Conservation (phyloP, 2,888 invertebrate species). For the Nowickia ferox region DNA sequence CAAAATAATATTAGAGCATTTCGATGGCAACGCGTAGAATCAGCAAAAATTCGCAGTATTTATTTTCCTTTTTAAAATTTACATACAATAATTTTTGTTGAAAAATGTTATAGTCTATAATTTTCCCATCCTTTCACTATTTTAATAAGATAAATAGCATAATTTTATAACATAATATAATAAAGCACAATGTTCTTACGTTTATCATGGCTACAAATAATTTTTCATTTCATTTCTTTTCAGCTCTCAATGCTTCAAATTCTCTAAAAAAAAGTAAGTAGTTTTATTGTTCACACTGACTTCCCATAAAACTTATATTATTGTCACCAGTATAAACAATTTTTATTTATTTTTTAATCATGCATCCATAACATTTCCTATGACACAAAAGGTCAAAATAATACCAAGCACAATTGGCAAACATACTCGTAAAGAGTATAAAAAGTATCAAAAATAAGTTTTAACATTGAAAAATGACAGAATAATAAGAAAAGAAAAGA, state of each 20-base stretch:
- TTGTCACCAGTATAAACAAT: slow-evolving; percentile 55
- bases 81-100: background rate
- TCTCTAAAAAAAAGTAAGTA: slow-evolving; percentile 41
- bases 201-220: slow-evolving; percentile 47
- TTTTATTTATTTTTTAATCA: background rate
- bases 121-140: background rate
- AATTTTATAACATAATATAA: background rate
- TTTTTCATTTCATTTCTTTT: background rate
- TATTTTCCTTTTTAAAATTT: background rate
- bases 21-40: no score
- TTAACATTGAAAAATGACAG: slow-evolving; percentile 46
- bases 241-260: slow-evolving; percentile 19
- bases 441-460: slow-evolving; percentile 33
- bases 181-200: slow-evolving; percentile 26
- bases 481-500: slow-evolving; percentile 26
- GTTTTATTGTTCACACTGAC: slow-evolving; percentile 45
- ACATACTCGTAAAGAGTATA: slow-evolving; percentile 11
- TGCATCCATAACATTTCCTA: slow-evolving; percentile 7
- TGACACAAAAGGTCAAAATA: slow-evolving; percentile 63
- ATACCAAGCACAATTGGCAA: slow-evolving; percentile 52
- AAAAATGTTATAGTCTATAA: no score
- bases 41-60: no score
- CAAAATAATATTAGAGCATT: no score
- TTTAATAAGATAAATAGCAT: slow-evolving; percentile 18
- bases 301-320: slow-evolving; percentile 55